These are phyloP conservation scores for Flabesymbios commensalis DNA, from an alignment of 2,888 invertebrate genomes.

Conservation along the genomic window DNA sequence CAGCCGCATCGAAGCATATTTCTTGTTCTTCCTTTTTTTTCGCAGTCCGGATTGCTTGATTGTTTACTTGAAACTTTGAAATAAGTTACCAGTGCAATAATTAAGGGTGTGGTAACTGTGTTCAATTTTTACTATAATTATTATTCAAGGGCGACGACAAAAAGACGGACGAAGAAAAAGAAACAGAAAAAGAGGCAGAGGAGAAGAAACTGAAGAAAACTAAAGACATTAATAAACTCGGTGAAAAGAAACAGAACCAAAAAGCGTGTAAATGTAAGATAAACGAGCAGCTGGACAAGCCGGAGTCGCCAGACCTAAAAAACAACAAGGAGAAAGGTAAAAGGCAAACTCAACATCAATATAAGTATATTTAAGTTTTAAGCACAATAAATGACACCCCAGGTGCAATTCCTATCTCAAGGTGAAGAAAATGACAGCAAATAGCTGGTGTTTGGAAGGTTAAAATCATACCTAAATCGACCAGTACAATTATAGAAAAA, in stretches of 20 bases:
- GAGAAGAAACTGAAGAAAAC: slow-evolving; percentile 40
- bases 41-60: too few species aligned
- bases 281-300: slow-evolving; percentile 2
- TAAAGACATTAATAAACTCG: slow-evolving; percentile 53
- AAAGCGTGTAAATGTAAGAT: slow-evolving; percentile 16
- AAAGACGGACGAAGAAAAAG: slow-evolving; percentile 8
- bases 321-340: slow-evolving; percentile 38
- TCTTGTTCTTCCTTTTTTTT: too few species aligned
- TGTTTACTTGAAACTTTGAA: too few species aligned
- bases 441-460: too few species aligned
- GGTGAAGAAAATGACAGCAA: background rate
- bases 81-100: too few species aligned
- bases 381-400: background rate
- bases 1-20: too few species aligned
- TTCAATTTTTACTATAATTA: too few species aligned
- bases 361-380: background rate
- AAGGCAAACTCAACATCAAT: background rate
- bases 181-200: slow-evolving; percentile 35
- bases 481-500: too few species aligned
- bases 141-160: slow-evolving; percentile 44
- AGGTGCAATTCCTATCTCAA: too few species aligned
- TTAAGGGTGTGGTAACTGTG: too few species aligned
- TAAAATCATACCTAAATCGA: too few species aligned
- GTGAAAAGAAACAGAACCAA: slow-evolving; percentile 9
- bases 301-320: slow-evolving; percentile 22